Evolutionary conservation across 2,888 invertebrate species (phyloP).

Genomic region (Girardia tigrina): DNA sequence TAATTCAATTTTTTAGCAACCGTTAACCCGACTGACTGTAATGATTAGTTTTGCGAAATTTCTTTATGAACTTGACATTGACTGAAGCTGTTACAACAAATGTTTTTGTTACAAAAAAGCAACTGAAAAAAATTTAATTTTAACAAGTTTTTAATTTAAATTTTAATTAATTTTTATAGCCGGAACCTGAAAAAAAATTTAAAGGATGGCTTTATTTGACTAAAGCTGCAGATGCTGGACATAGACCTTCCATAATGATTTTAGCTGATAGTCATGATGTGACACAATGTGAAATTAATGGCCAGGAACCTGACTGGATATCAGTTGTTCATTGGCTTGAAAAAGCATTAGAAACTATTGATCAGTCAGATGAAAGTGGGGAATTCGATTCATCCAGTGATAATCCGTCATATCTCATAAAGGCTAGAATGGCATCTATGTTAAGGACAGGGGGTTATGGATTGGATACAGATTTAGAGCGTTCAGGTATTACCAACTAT

Average conservation of each 20-base stretch:
- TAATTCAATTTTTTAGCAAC: no score
- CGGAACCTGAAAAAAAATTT: neutral
- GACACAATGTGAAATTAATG: neutral
- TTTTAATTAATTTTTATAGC: neutral
- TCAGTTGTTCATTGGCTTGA: neutral
- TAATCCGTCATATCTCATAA: neutral
- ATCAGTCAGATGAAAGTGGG: neutral
- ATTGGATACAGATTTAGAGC: neutral
- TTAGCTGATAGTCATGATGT: neutral
- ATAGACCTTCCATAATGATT: neutral
- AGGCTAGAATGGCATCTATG: constrained; percentile 15
- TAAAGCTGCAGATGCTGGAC: constrained; percentile 8
- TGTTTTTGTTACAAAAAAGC: no score
- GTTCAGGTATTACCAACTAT: neutral
- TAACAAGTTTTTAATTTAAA: no score
- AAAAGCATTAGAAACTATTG: neutral
- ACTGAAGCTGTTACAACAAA: no score
- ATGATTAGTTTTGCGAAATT: no score
- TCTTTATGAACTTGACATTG: no score
- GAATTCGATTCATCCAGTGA: neutral
- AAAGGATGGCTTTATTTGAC: constrained; percentile 11
- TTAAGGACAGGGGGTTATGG: neutral
- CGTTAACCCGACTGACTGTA: no score
- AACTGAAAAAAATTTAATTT: no score
- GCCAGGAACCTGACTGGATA: neutral